Percentiles rank a stretch among this genome's conserved stretches.
phyloP scores from a whole-genome alignment of 2,888 invertebrate species.

The Ophion ventricosus region DNA sequence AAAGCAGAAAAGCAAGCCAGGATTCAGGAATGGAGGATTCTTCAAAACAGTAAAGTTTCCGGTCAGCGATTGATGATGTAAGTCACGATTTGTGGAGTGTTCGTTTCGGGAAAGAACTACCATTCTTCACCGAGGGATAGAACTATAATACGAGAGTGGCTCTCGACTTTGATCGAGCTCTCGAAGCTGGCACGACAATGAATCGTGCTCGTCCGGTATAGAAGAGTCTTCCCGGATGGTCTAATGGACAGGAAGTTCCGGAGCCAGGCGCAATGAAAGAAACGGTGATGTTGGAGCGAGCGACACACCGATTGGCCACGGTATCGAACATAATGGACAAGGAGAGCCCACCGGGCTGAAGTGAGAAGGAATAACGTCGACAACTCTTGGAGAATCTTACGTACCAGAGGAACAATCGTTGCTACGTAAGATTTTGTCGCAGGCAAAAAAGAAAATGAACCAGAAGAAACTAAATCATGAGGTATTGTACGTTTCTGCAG shows the following conservation, averaged over 20 bases:
- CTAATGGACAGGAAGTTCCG: slow-evolving; percentile 56
- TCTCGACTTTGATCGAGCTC: slow-evolving; percentile 24
- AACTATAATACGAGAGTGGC: slow-evolving; percentile 32
- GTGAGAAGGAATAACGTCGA: not conserved
- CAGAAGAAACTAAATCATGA: slow-evolving; percentile 17
- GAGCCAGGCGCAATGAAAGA: slow-evolving; percentile 29
- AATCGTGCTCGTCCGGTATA: slow-evolving; percentile 35
- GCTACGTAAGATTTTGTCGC: not conserved
- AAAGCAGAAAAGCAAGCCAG: too few relatives aligned
- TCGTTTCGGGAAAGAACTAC: not conserved
- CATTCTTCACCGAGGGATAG: slow-evolving; percentile 1
- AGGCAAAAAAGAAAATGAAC: not conserved
- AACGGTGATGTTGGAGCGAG: not conserved
- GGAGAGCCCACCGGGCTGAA: not conserved
- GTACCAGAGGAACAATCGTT: not conserved
- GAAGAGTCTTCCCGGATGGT: slow-evolving; percentile 47
- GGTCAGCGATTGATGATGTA: slow-evolving; percentile 34
- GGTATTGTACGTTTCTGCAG: slow-evolving; percentile 19
- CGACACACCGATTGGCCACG: slow-evolving; percentile 27
- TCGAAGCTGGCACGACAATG: slow-evolving; percentile 15
- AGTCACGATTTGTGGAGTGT: slow-evolving; percentile 22
- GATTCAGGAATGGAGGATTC: not conserved
- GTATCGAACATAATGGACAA: slow-evolving; percentile 12
- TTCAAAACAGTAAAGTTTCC: slow-evolving; percentile 21
- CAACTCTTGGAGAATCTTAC: slow-evolving; percentile 14